Evolutionary conservation across 2,888 invertebrate species (phyloP).

Genomic region (Octodonta nipae): DNA sequence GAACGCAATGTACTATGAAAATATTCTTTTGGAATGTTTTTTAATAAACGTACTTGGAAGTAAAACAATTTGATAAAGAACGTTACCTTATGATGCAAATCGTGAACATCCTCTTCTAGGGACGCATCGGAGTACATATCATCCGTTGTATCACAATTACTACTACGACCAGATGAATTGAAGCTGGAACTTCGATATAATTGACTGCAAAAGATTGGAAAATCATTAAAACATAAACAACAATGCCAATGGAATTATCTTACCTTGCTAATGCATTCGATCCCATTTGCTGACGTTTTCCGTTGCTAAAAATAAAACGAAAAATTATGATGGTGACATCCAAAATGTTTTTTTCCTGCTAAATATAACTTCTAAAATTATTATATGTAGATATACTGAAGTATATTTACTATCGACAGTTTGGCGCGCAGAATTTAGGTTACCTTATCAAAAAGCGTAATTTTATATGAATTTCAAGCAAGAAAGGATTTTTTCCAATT

Average conservation of each 20-base stretch:
- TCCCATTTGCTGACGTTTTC: slow-evolving; percentile 60
- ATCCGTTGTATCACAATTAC: slow-evolving; percentile 82
- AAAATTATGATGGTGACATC: too few species aligned
- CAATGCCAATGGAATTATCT: slow-evolving; percentile 20
- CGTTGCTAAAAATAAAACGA: slow-evolving; percentile 49
- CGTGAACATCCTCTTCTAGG: slow-evolving; percentile 80
- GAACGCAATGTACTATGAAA: too few species aligned
- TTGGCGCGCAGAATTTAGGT: too few species aligned
- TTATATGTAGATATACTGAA: too few species aligned
- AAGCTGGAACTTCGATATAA: slow-evolving; percentile 85
- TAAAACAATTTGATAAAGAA: not conserved
- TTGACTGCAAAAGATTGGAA: slow-evolving; percentile 50
- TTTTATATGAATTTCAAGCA: too few species aligned
- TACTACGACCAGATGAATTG: slow-evolving; percentile 83
- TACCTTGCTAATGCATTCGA: slow-evolving; percentile 81
- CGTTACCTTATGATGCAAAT: slow-evolving; percentile 80
- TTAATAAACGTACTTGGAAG: too few species aligned
- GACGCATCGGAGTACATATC: slow-evolving; percentile 92
- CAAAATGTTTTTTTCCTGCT: too few species aligned
- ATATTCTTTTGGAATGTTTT: not conserved
- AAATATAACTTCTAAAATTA: too few species aligned
- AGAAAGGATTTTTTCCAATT: too few species aligned
- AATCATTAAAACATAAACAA: slow-evolving; percentile 5
- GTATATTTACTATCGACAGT: too few species aligned
- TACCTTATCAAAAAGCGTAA: too few species aligned